Percentiles rank a stretch among this genome's conserved stretches.
Conservation (phyloP, 2,888 invertebrate species). For the Meteorus colon region DNA sequence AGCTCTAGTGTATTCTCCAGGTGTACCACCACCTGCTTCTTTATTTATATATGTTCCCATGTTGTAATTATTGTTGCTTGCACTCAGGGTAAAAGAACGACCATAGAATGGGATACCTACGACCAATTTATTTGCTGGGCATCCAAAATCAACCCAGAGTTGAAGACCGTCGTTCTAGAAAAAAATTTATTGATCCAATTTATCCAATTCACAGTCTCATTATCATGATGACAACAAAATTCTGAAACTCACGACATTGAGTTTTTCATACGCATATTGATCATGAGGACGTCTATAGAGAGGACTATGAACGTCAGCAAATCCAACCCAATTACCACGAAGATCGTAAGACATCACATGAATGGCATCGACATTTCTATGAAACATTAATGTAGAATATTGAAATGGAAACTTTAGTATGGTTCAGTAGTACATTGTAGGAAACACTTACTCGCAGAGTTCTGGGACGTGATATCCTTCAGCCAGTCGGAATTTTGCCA, state of each 20-base stretch:
- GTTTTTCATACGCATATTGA: conserved; percentile 90
- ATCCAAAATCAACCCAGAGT: conserved; percentile 92
- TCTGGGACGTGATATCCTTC: conserved; percentile 95
- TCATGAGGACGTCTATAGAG: conserved; percentile 90
- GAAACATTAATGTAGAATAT: conserved; percentile 41
- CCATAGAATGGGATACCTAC: conserved; percentile 94
- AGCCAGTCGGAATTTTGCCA: conserved; percentile 89
- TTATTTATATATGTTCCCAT: conserved; percentile 92
- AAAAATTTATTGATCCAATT: conserved; percentile 14
- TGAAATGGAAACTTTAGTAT: background rate
- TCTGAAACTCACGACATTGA: conserved; percentile 85
- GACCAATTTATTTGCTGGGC: conserved; percentile 88
- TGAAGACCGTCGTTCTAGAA: conserved; percentile 88
- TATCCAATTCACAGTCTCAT: background rate
- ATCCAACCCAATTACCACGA: conserved; percentile 92
- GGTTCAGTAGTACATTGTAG: background rate
- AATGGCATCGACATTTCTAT: conserved; percentile 84
- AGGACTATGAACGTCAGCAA: conserved; percentile 92
- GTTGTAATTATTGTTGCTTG: conserved; percentile 87
- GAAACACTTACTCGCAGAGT: conserved; percentile 83
- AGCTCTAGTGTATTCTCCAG: conserved; percentile 90
- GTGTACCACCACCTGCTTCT: conserved; percentile 90
- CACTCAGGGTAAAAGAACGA: conserved; percentile 86
- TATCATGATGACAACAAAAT: background rate
- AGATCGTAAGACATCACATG: conserved; percentile 92